These are phyloP conservation scores for Mesorhabditis spiculigera DNA, from an alignment of 2,888 invertebrate genomes.

Conservation along the genomic window DNA sequence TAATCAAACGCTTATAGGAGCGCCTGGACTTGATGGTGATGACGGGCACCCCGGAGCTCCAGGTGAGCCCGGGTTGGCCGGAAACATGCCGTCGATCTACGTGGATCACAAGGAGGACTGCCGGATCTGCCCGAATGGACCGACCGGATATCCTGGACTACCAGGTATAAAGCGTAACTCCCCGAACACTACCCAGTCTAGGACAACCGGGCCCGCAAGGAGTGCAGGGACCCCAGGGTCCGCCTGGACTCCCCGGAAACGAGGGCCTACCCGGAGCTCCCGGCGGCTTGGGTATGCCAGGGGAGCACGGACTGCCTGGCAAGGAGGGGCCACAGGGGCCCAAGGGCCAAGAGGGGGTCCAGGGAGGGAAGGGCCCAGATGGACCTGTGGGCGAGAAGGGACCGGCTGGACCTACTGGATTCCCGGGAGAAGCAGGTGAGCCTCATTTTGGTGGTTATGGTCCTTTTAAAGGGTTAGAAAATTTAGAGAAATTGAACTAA, in stretches of 20 bases:
- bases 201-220: slow-evolving; percentile 38
- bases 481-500: too few species aligned
- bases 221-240: slow-evolving; percentile 31
- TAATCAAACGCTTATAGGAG: too few species aligned
- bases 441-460: too few species aligned
- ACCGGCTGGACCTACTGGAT: slow-evolving; percentile 5
- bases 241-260: slow-evolving; percentile 38
- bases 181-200: neutral
- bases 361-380: slow-evolving; percentile 26
- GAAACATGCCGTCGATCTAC: slow-evolving; percentile 42
- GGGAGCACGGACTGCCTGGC: slow-evolving; percentile 36
- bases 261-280: slow-evolving; percentile 32
- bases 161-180: slow-evolving; percentile 9
- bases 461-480: too few species aligned
- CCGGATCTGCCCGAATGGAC: slow-evolving; percentile 40
- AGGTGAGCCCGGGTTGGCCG: slow-evolving; percentile 32
- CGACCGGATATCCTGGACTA: slow-evolving; percentile 37
- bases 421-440: neutral
- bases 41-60: slow-evolving; percentile 30
- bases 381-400: slow-evolving; percentile 9
- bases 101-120: slow-evolving; percentile 40
- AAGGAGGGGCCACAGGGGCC: slow-evolving; percentile 31
- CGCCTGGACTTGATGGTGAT: slow-evolving; percentile 31
- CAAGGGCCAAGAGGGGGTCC: slow-evolving; percentile 25
- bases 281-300: slow-evolving; percentile 35